Evolutionary conservation across 2,888 invertebrate species (phyloP), one percentile per base, ranked within the genome.

Genomic region (Rhorus exstirpatorius): DNA sequence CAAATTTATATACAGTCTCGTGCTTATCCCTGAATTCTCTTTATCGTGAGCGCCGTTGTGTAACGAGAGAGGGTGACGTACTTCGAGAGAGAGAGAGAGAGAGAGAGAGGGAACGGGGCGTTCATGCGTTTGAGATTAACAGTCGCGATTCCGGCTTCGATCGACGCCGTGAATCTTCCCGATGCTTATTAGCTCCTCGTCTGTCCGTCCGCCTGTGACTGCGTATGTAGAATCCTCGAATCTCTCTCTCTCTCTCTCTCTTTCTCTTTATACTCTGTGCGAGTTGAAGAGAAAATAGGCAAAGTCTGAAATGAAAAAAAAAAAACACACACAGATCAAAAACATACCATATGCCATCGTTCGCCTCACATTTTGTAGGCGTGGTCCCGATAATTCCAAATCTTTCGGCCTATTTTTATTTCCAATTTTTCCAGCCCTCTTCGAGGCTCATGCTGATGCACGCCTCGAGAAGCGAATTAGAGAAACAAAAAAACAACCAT

Each of bases 111-210:
- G 24, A 21, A 55, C 24, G 60, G 61, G 49, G 67, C 77, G 61
- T 72, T 75, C 78, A 74, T 67, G 70, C 80, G 76, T 79, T 81
- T 81, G 71, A 83, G 76, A 83, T 83, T 63, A 68, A 84, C 70
- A 77, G 77, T 61, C 77, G 68, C 68, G 70, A 70, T 77, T 77
- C 60, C 77, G 41, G 58, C 67, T 79, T 79, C 68, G 68, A 71
- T 61, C 75, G 78, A 60, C 38, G 31, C 67, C 41, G 60, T 7
- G 60, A 67, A 67, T 55, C 65, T 51, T 19, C 46, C 35, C 38
- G 17, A 38, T 46, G 51, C 51, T 17, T 38, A 14, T 26, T 31
- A 24, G 44, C 3, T 68, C n/a, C 21, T 17, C 31, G n/a, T 12
- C 17, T n/a, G 53, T 41, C 41, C 75, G 49, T 53, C 72, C 71